These are phyloP conservation scores for Cheilosia variabilis DNA, from an alignment of 2,888 invertebrate species.

Conservation along the genomic window DNA sequence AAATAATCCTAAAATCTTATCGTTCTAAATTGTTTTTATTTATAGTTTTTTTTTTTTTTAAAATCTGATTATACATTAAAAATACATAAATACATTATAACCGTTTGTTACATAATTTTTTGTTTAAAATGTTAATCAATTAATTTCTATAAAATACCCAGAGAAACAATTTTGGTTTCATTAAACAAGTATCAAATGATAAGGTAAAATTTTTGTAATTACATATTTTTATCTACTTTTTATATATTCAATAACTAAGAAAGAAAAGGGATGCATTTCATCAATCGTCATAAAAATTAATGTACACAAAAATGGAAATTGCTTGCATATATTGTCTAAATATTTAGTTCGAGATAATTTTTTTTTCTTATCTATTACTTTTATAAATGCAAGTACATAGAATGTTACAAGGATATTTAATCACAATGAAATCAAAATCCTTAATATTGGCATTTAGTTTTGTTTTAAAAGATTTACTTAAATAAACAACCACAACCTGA, in stretches of 20 bases:
- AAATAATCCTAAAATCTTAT: constrained; percentile 61
- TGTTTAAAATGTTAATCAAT: constrained; percentile 37
- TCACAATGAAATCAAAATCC: constrained; percentile 14
- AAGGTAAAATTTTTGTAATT: not conserved
- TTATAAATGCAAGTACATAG: constrained; percentile 46
- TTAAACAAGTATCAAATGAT: constrained; percentile 3
- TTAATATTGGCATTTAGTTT: constrained; percentile 14
- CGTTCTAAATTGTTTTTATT: constrained; percentile 37
- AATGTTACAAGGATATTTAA: not conserved
- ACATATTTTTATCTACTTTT: not conserved
- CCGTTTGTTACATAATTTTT: constrained; percentile 36
- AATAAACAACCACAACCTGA: too few species aligned
- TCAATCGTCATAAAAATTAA: not conserved
- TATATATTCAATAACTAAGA: constrained; percentile 56
- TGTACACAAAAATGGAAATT: not conserved
- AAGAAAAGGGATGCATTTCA: constrained; percentile 57
- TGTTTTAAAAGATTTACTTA: not conserved
- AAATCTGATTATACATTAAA: constrained; percentile 64
- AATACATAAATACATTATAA: constrained; percentile 64
- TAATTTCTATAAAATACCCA: constrained; percentile 42
- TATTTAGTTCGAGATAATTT: too few species aligned
- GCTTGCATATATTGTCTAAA: not conserved
- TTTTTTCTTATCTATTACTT: not conserved
- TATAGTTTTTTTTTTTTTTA: constrained; percentile 30
- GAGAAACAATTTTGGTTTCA: constrained; percentile 33